phyloP scores from a whole-genome alignment of 64 coral and sea anemone species.

The Montipora efflorescens region DNA sequence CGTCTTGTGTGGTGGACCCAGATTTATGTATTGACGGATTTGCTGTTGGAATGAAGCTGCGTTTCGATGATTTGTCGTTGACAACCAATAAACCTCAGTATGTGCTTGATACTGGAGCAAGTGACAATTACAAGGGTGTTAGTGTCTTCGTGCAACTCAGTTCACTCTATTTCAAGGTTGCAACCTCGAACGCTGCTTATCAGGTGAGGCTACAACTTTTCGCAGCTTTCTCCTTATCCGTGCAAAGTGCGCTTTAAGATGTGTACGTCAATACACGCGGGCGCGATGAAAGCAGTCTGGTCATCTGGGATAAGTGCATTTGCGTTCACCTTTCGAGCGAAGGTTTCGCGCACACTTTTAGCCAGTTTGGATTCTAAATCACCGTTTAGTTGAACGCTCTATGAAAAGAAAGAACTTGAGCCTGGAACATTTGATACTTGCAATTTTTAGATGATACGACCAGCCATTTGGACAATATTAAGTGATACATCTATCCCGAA shows the following conservation, averaged over 20 bases:
- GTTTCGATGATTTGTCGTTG: conserved; percentile 49
- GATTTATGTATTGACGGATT: conserved; percentile 66
- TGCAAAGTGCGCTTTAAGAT: not conserved
- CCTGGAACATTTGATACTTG: too few species aligned
- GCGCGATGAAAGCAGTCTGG: too few species aligned
- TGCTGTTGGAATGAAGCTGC: conserved; percentile 68
- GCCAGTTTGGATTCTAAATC: too few species aligned
- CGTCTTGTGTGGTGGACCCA: conserved; percentile 74
- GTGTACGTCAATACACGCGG: not conserved
- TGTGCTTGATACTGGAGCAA: conserved; percentile 82
- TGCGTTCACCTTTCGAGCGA: too few species aligned
- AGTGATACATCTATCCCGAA: too few species aligned
- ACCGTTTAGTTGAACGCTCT: too few species aligned
- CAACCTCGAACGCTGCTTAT: conserved; percentile 57
- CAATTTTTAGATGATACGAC: too few species aligned
- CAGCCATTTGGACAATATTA: too few species aligned
- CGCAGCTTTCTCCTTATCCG: not conserved
- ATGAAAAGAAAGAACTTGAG: too few species aligned
- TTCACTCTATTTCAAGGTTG: conserved; percentile 56
- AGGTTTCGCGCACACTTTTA: too few species aligned
- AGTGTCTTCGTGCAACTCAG: conserved; percentile 60
- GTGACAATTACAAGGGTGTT: conserved; percentile 56
- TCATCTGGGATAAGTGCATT: too few species aligned
- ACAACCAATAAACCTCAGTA: conserved; percentile 60
- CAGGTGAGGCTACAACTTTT: conserved; percentile 21